Evolutionary conservation across 1,140 invertebrate genomes (phyloP).

Genomic region (Rhagoletis pomonella): DNA sequence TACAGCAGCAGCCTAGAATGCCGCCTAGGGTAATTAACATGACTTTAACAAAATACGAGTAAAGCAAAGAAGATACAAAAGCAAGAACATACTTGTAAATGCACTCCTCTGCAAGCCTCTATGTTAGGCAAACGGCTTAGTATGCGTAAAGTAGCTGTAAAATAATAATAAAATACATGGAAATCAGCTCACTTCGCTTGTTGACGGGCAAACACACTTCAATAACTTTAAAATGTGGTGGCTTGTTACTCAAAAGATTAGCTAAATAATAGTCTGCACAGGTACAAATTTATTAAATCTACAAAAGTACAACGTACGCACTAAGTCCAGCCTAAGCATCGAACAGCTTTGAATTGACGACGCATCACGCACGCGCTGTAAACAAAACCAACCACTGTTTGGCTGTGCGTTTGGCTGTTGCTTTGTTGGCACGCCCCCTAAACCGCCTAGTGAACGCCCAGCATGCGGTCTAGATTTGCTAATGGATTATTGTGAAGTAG

Average conservation of each 20-base stretch:
- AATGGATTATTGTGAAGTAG: too few species aligned
- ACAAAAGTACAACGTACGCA: background rate
- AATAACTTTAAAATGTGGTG: background rate
- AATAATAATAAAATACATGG: background rate
- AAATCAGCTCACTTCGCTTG: background rate
- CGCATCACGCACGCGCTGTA: background rate
- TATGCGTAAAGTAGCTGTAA: background rate
- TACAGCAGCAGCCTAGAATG: background rate
- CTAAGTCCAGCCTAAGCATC: background rate
- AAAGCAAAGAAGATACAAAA: constrained; percentile 10
- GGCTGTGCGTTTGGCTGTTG: too few species aligned
- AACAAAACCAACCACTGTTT: too few species aligned
- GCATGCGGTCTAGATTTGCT: too few species aligned
- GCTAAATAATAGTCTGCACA: background rate
- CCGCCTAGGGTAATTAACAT: constrained; percentile 3
- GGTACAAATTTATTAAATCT: background rate
- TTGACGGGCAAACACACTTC: background rate
- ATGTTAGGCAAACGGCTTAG: background rate
- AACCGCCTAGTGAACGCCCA: too few species aligned
- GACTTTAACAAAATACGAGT: background rate
- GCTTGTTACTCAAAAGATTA: background rate
- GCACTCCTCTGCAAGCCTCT: too few species aligned
- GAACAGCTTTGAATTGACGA: background rate
- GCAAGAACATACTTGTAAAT: background rate
- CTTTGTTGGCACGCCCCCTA: too few species aligned